Evolutionary conservation across 2,888 invertebrate genomes (phyloP), one percentile per base, ranked within the genome.

Genomic region (Macroteleia sp.): DNA sequence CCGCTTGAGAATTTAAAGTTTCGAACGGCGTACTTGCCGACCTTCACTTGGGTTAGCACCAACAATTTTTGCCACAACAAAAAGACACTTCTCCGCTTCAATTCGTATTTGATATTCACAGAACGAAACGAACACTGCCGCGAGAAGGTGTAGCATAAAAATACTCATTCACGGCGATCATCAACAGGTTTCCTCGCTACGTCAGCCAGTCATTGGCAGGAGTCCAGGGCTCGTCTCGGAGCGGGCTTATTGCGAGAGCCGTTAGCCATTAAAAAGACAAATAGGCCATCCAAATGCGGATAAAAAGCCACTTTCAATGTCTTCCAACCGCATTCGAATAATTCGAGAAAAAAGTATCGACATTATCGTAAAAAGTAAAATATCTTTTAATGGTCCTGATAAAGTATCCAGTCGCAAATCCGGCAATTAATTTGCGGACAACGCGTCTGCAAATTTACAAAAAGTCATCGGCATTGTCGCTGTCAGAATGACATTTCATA

Each of bases 191-290:
- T 77, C 82, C 77, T 80, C 67, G 77, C 77, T 62, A 75, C 82
- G 82, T 83, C 82, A 82, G 85, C 79, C 81, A 83, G 83, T 87
- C 85, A 86, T 85, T 87, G 87, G 87, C 87, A 86, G 69, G 64
- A 77, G 80, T 87, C 87, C 87, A 87, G 83, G 80, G 57, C 52
- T 69, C 57, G 66, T 34, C 57, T 64, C 50, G 32, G 57, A 34
- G 57, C 76, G 69, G 76, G 76, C 64, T 76, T 76, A 76, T 70
- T 66, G 69, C 57, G 14, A 62, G 57, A 42, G 30, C 62, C 56
- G 62, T 69, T 69, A 56, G 69, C 70, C 64, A 70, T 76, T 76
- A 76, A 76, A 70, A 76, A 76, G 76, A 70, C 76, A 70, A 76
- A 76, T 76, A 70, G 59, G 54, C 42, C 56, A 62, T 32, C 62